Evolutionary conservation across 2,797 vertebrate genomes (phyloP).

Genomic region (Lagorchestes hirsutus): DNA sequence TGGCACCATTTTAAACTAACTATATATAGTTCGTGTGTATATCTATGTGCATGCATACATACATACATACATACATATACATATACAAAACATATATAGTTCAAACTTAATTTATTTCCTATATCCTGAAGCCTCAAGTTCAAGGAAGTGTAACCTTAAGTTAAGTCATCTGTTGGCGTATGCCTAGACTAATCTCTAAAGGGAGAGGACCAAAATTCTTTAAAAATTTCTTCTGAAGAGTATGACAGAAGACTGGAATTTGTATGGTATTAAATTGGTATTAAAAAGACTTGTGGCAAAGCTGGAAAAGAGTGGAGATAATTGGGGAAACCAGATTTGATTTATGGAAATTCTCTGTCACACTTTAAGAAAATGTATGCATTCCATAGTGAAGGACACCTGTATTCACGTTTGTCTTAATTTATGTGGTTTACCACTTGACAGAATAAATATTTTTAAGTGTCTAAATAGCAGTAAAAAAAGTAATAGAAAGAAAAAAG

Average conservation of each 20-base stretch:
- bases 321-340: too few relatives aligned
- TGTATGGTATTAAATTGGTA: neutral
- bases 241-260: neutral
- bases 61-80: too few relatives aligned
- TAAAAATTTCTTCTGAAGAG: neutral
- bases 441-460: neutral
- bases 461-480: neutral
- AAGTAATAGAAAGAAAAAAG: neutral
- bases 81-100: too few relatives aligned
- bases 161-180: neutral
- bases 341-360: neutral
- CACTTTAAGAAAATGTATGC: neutral
- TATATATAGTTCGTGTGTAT: neutral
- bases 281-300: neutral
- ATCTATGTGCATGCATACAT: too few relatives aligned
- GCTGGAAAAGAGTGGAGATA: neutral
- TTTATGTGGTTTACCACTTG: neutral
- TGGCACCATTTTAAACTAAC: neutral
- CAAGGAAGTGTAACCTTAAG: neutral
- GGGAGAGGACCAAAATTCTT: neutral
- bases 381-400: neutral
- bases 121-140: neutral
- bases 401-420: neutral
- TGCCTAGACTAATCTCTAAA: neutral
- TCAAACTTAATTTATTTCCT: neutral